Evolutionary conservation across 2,888 invertebrate species (phyloP).

Genomic region (Scrobipalpa costella): DNA sequence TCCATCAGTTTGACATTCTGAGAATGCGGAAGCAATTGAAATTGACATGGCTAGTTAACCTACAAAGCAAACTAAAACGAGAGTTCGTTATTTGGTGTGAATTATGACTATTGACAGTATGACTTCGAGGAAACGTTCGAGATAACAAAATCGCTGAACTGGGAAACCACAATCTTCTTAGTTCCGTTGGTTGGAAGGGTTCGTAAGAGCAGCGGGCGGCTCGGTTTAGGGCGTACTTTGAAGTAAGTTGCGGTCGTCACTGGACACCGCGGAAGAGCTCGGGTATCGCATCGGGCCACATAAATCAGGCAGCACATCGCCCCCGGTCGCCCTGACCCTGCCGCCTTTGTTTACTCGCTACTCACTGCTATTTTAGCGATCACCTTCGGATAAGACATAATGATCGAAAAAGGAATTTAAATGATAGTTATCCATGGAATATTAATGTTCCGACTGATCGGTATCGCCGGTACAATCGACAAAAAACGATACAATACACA

Average conservation of each 20-base stretch:
- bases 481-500: constrained; percentile 53
- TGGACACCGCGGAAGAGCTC: constrained; percentile 74
- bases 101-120: not conserved
- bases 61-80: constrained; percentile 6
- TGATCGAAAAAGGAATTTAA: constrained; percentile 42
- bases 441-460: constrained; percentile 47
- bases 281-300: constrained; percentile 69
- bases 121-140: not conserved
- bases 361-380: constrained; percentile 51
- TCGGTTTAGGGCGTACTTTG: constrained; percentile 48
- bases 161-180: constrained; percentile 29
- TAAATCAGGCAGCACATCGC: constrained; percentile 73
- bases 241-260: constrained; percentile 64
- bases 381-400: constrained; percentile 53
- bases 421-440: constrained; percentile 40
- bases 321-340: constrained; percentile 65
- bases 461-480: constrained; percentile 41
- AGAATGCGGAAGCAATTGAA: constrained; percentile 1
- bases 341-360: constrained; percentile 63
- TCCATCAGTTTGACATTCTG: not conserved
- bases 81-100: constrained; percentile 10
- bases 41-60: not conserved
- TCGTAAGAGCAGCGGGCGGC: constrained; percentile 18
- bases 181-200: constrained; percentile 19
- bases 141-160: constrained; percentile 17